phyloP scores from a whole-genome alignment of 2,113 vertebrate species.

The Xenopus laevis region DNA sequence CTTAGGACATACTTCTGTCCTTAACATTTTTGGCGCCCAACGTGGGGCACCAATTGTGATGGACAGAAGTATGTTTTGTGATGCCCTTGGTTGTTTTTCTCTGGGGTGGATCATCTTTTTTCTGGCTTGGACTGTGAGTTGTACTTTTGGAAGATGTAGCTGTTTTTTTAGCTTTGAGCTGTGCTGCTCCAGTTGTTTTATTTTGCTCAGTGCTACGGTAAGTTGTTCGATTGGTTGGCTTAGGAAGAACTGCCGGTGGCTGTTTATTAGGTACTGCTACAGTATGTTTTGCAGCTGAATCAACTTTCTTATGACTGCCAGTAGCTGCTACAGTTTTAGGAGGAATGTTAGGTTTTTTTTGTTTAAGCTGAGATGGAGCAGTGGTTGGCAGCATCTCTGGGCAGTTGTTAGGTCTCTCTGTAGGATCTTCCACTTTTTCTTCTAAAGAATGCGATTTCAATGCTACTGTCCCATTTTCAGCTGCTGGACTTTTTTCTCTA shows the following conservation, averaged over 20 bases:
- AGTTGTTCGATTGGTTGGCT: conserved; percentile 72
- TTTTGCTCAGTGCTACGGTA: conserved; percentile 67
- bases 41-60: too few relatives aligned
- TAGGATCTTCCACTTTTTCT: conserved; percentile 66
- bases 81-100: conserved; percentile 84
- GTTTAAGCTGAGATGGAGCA: conserved; percentile 68
- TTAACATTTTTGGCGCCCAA: too few relatives aligned
- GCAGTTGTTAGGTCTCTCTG: conserved; percentile 73
- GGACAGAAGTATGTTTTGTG: conserved; percentile 75
- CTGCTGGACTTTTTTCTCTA: conserved; percentile 77
- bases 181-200: conserved; percentile 68
- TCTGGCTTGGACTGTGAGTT: conserved; percentile 61
- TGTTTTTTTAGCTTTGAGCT: conserved; percentile 76
- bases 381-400: conserved; percentile 64
- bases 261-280: conserved; percentile 79
- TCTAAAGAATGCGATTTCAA: conserved; percentile 60
- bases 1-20: too few relatives aligned
- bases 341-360: conserved; percentile 72
- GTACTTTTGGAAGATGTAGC: conserved; percentile 70
- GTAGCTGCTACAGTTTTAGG: conserved; percentile 69
- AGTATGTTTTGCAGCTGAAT: conserved; percentile 78
- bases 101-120: conserved; percentile 69
- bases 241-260: conserved; percentile 73
- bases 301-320: conserved; percentile 72
- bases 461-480: conserved; percentile 59